These are phyloP conservation scores for Tigriopus japonicus DNA, from an alignment of 1,140 invertebrate genomes.

Conservation along the genomic window DNA sequence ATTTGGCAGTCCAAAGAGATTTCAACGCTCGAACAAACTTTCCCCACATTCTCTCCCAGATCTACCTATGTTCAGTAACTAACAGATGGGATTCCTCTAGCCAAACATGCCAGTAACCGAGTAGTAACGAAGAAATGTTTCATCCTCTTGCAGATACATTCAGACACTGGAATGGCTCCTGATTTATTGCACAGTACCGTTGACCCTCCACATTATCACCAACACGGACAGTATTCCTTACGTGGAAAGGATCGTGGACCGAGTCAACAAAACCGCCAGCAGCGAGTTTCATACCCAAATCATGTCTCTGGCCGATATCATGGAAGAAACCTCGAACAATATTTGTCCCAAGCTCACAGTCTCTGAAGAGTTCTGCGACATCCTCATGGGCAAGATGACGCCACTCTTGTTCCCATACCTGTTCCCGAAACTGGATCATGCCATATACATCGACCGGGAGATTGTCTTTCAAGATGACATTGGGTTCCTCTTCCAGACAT, in stretches of 20 bases:
- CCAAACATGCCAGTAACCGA: too few species aligned
- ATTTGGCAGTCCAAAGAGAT: too few species aligned
- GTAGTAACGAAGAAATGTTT: too few species aligned
- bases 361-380: conserved; percentile 10
- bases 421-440: conserved; percentile 14
- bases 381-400: conserved; percentile 15
- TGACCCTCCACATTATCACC: conserved; percentile 17
- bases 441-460: conserved; percentile 14
- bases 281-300: conserved; percentile 6
- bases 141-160: conserved; percentile 12
- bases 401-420: conserved; percentile 16
- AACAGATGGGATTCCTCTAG: too few species aligned
- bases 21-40: too few species aligned
- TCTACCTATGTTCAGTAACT: too few species aligned
- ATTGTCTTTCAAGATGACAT: conserved; percentile 16
- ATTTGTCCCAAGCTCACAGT: neutral
- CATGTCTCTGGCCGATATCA: conserved; percentile 10
- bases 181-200: conserved; percentile 12
- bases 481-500: conserved; percentile 14
- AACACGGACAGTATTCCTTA: conserved; percentile 14
- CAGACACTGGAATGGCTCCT: conserved; percentile 17
- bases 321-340: neutral
- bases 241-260: conserved; percentile 14
- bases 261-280: conserved; percentile 2
- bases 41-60: too few species aligned